These are phyloP conservation scores for Trichoplusia ni DNA, from an alignment of 1,140 invertebrate genomes.

Conservation along the genomic window DNA sequence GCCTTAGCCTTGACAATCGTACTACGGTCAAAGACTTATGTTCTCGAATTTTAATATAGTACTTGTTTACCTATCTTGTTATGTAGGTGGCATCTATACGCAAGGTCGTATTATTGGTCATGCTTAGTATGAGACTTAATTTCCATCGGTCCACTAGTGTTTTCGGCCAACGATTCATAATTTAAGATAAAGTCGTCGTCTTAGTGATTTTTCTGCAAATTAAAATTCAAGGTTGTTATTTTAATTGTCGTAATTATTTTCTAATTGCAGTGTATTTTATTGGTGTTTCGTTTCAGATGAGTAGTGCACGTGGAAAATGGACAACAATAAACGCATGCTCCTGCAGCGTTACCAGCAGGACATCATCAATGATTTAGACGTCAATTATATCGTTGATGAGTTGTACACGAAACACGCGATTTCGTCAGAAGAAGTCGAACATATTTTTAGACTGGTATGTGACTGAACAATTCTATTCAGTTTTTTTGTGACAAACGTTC, in stretches of 20 bases:
- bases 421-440: constrained; percentile 57
- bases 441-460: constrained; percentile 60
- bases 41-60: constrained; percentile 45
- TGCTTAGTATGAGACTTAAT: constrained; percentile 40
- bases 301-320: constrained; percentile 56
- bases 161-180: too few species aligned
- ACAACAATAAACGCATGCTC: constrained; percentile 56
- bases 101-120: constrained; percentile 55
- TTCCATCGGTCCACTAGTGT: constrained; percentile 35
- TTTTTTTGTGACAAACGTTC: neutral
- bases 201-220: neutral
- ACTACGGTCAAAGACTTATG: constrained; percentile 50
- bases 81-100: constrained; percentile 59
- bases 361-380: constrained; percentile 70
- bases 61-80: constrained; percentile 51
- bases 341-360: constrained; percentile 64
- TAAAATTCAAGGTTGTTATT: too few species aligned
- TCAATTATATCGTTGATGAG: constrained; percentile 65
- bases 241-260: too few species aligned
- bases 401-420: constrained; percentile 64
- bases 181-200: neutral
- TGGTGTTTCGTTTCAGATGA: constrained; percentile 51
- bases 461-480: neutral
- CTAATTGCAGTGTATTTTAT: too few species aligned
- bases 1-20: constrained; percentile 36